Conservation (phyloP, 1,140 invertebrate genomes). For the Chlorops oryzae region DNA sequence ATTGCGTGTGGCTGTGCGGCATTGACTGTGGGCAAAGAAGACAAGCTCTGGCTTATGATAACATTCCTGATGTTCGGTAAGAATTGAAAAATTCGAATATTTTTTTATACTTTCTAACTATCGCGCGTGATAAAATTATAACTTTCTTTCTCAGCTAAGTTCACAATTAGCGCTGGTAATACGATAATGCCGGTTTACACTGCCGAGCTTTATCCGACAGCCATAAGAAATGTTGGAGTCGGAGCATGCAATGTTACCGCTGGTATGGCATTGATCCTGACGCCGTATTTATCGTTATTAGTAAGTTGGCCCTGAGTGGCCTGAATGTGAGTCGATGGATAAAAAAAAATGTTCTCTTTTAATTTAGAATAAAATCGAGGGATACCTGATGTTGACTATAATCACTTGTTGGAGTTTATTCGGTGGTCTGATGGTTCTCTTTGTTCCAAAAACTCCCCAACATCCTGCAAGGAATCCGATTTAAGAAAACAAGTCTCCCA, state of each 20-base stretch:
- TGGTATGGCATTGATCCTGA: conserved; percentile 61
- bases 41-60: conserved; percentile 56
- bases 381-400: conserved; percentile 46
- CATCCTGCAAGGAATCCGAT: too few relatives aligned
- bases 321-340: not conserved
- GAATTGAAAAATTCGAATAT: conserved; percentile 4
- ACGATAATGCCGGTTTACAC: conserved; percentile 68
- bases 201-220: conserved; percentile 66
- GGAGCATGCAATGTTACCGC: conserved; percentile 65
- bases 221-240: conserved; percentile 66
- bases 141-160: conserved; percentile 50
- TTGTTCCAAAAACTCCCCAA: conserved; percentile 43
- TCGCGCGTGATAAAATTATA: not conserved
- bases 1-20: conserved; percentile 58
- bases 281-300: conserved; percentile 67
- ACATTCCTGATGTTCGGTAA: conserved; percentile 57
- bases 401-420: conserved; percentile 48
- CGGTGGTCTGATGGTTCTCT: conserved; percentile 48
- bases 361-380: conserved; percentile 45
- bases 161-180: conserved; percentile 63
- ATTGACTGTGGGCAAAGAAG: conserved; percentile 49
- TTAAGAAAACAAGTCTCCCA: too few relatives aligned
- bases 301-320: conserved; percentile 47
- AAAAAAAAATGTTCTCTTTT: conserved; percentile 3
- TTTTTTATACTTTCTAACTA: not conserved